Percentiles rank a stretch among this genome's conserved stretches.
Conservation (phyloP, 2,113 vertebrate species). For the Psilopsiagon aurifrons region DNA sequence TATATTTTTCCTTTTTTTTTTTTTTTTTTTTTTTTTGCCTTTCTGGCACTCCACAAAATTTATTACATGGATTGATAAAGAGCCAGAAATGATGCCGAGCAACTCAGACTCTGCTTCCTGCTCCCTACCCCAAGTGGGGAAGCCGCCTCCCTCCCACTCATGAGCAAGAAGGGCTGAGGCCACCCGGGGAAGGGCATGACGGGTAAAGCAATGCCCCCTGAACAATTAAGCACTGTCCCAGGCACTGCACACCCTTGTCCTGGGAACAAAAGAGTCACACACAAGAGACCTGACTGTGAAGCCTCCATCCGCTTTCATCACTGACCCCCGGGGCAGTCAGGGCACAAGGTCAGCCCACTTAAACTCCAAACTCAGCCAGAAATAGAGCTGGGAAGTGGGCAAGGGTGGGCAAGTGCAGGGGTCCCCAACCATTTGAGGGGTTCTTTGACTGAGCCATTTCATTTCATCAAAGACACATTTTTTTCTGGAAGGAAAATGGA, state of each 20-base stretch:
- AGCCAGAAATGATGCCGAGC: neutral
- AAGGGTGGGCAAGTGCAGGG: slow-evolving; percentile 63
- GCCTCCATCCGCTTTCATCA: slow-evolving; percentile 76
- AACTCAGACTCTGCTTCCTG: slow-evolving; percentile 11
- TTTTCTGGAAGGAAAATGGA: slow-evolving; percentile 62
- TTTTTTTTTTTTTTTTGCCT: neutral
- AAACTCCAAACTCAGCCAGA: slow-evolving; percentile 62
- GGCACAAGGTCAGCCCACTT: slow-evolving; percentile 76
- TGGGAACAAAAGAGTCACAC: slow-evolving; percentile 72
- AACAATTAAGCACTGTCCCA: slow-evolving; percentile 79
- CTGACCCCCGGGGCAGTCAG: slow-evolving; percentile 71
- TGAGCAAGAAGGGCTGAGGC: slow-evolving; percentile 59
- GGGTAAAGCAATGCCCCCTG: slow-evolving; percentile 53
- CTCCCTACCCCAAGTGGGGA: slow-evolving; percentile 25
- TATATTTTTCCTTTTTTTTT: neutral
- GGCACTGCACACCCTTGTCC: slow-evolving; percentile 60
- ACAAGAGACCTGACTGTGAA: slow-evolving; percentile 72
- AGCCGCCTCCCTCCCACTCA: slow-evolving; percentile 64
- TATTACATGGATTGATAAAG: slow-evolving; percentile 16
- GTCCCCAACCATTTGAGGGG: slow-evolving; percentile 57
- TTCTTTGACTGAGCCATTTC: slow-evolving; percentile 67
- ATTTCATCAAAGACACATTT: slow-evolving; percentile 66
- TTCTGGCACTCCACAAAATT: neutral
- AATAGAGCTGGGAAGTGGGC: slow-evolving; percentile 69
- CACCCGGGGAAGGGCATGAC: slow-evolving; percentile 48